Evolutionary conservation across 2,888 invertebrate genomes (phyloP), one percentile per base, ranked within the genome.

Genomic region (Hirtodrosophila duncani): DNA sequence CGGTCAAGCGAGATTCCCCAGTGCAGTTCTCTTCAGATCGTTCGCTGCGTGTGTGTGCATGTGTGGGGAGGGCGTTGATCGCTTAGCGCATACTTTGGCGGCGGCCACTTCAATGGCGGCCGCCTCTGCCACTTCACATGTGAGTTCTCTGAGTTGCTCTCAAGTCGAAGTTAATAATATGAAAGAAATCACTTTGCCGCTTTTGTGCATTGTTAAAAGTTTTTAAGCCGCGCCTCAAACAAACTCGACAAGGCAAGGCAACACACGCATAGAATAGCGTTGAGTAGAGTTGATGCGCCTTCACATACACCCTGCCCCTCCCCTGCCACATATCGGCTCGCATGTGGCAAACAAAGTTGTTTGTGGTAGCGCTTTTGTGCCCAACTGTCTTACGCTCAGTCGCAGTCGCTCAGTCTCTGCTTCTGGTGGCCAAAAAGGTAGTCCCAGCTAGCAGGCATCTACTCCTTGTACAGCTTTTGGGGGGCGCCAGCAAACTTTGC

Each of bases 121-220:
- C 56, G 51, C 60, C 50, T 39, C 60, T 33, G 33, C 26, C 50
- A 50, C 23, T 11, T 31, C 39, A 36, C 53, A 50, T 42, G 45
- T 51, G 44, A 46, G 36, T n/a, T n/a, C n/a, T n/a, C n/a, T n/a
- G n/a, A n/a, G n/a, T n/a, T n/a, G 42, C 71, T 74, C 71, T 79
- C 67, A 42, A 83, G 79, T 51, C 75, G 71, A 82, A 83, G 82
- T 81, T 83, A 83, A 82, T 83, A 83, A 82, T 75, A 80, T 67
- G 67, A 72, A 77, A 72, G 68, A 80, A 82, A 78, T 81, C 83
- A 82, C 82, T 82, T 83, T 67, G 82, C 69, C 68, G 80, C 71
- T 68, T 67, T 82, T 82, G 78, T 83, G 80, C 82, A 80, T 82
- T 81, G 82, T 83, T 74, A 63, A 82, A 83, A 81, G 74, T 82